phyloP scores from a whole-genome alignment of 2,888 invertebrate species.

The Rhagium mordax region DNA sequence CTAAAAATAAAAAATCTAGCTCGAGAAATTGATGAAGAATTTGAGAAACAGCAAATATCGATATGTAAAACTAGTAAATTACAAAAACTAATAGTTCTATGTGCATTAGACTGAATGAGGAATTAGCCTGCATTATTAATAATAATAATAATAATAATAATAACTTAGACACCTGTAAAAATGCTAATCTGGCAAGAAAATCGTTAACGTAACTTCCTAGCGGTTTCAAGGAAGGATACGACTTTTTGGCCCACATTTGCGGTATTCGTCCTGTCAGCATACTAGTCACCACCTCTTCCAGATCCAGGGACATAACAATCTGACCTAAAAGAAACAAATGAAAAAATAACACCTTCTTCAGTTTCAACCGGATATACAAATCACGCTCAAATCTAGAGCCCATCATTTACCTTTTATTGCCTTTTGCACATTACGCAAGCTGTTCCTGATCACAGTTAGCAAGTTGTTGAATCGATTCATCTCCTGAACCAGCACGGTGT shows the following conservation, averaged over 20 bases:
- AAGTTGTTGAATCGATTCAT: conserved; percentile 86
- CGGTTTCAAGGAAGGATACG: conserved; percentile 94
- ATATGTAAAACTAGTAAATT: no score
- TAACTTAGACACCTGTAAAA: conserved; percentile 80
- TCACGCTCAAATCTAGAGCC: no score
- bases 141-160: no score
- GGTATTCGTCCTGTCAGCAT: conserved; percentile 90
- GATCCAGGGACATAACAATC: conserved; percentile 87
- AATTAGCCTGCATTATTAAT: no score
- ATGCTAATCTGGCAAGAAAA: conserved; percentile 86
- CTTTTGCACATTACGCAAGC: conserved; percentile 84
- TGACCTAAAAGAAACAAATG: conserved; percentile 74
- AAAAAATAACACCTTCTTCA: no score
- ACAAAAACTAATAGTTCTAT: no score
- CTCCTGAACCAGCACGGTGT: conserved; percentile 92
- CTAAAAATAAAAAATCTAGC: no score
- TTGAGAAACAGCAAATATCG: no score
- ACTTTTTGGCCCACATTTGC: conserved; percentile 85
- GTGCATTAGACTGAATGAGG: no score
- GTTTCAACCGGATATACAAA: no score
- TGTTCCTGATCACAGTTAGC: conserved; percentile 80
- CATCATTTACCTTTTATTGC: conserved; percentile 93
- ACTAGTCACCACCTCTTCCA: conserved; percentile 89
- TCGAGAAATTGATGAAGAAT: no score
- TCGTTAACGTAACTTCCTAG: conserved; percentile 90